phyloP scores from a whole-genome alignment of 2,888 invertebrate genomes.

The Cephus nigrinus region DNA sequence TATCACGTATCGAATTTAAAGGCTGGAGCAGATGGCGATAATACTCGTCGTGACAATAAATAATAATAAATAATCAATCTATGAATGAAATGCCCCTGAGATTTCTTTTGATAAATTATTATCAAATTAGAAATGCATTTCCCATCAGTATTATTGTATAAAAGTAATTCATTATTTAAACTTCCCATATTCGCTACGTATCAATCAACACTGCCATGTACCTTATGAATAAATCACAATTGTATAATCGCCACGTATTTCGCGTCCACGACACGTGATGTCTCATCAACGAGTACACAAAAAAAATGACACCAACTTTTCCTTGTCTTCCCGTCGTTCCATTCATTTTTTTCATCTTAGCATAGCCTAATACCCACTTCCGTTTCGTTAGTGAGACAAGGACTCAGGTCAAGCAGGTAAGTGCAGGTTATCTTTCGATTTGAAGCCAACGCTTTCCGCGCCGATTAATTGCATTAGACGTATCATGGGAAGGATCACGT shows the following conservation, averaged over 20 bases:
- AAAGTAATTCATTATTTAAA: no score
- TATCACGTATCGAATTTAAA: neutral
- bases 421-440: constrained; percentile 5
- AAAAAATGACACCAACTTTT: no score
- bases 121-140: no score
- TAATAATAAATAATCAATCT: neutral
- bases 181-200: no score
- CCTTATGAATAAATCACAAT: neutral
- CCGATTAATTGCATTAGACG: constrained; percentile 45
- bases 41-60: neutral
- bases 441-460: constrained; percentile 20
- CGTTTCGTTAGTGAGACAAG: neutral
- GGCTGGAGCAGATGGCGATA: neutral
- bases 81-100: neutral
- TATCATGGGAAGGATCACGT: constrained; percentile 31
- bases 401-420: neutral
- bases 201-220: no score
- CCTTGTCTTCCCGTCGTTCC: no score
- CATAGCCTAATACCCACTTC: no score
- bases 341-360: no score
- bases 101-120: neutral
- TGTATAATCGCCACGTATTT: no score
- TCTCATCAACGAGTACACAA: no score
- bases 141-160: no score
- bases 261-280: no score